Percentiles rank a stretch among this genome's conserved stretches.
phyloP scores from a whole-genome alignment of 2,888 invertebrate species.

The Brachynemurus nebulosus region DNA sequence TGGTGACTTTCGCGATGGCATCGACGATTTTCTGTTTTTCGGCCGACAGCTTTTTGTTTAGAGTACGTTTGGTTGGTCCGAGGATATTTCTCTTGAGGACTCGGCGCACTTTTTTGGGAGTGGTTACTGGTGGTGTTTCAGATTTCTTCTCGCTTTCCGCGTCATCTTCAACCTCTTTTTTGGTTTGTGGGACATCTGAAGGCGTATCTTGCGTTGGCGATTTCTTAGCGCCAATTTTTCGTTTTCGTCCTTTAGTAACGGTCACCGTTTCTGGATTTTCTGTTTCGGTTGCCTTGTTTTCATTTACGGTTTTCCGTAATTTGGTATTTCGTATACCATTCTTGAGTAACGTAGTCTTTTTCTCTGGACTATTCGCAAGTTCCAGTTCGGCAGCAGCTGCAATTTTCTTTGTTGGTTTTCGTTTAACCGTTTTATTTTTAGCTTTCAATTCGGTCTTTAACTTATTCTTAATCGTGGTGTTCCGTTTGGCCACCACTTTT shows the following conservation, averaged over 20 bases:
- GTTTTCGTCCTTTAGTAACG: slow-evolving; percentile 15
- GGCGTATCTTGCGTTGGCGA: too few relatives aligned
- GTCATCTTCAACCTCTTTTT: slow-evolving; percentile 12
- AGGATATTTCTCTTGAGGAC: slow-evolving; percentile 13
- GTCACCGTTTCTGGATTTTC: background rate
- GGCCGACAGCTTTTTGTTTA: slow-evolving; percentile 22
- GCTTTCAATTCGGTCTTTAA: slow-evolving; percentile 25
- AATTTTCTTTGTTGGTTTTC: slow-evolving; percentile 24
- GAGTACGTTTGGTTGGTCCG: slow-evolving; percentile 16
- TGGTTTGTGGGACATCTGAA: too few relatives aligned
- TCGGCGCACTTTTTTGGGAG: slow-evolving; percentile 2
- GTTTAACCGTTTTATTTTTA: slow-evolving; percentile 20
- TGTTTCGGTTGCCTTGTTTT: background rate
- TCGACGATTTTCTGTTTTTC: slow-evolving; percentile 29
- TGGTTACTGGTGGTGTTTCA: background rate
- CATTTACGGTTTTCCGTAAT: background rate
- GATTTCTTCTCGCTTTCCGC: slow-evolving; percentile 2
- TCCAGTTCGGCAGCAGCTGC: slow-evolving; percentile 24
- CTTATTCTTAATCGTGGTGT: slow-evolving; percentile 16
- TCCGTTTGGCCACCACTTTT: slow-evolving; percentile 17
- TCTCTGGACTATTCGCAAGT: slow-evolving; percentile 18
- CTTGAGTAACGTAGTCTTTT: slow-evolving; percentile 25
- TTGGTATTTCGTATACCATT: slow-evolving; percentile 21
- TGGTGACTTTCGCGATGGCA: slow-evolving; percentile 21
- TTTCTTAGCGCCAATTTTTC: too few relatives aligned